These are phyloP conservation scores for Mustela nigripes DNA, from an alignment of 2,113 vertebrate genomes.

Conservation along the genomic window DNA sequence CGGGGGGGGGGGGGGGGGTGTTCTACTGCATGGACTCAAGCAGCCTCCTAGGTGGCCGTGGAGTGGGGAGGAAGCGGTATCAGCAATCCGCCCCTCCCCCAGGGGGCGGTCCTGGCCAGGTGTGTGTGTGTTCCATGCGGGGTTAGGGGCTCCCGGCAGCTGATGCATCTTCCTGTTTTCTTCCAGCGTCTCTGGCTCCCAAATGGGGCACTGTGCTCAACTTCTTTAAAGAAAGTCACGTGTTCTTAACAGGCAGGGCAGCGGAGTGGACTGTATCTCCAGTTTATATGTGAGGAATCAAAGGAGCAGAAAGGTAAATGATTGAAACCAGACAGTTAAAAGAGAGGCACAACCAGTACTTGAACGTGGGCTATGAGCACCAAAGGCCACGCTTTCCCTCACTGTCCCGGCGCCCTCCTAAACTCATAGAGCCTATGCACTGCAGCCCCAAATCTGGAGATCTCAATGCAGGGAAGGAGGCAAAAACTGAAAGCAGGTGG, in stretches of 20 bases:
- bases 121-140: background rate
- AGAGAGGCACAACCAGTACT: background rate
- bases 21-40: fast-evolving
- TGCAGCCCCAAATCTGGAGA: background rate
- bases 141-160: fast-evolving
- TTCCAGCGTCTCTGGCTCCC: background rate
- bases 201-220: background rate
- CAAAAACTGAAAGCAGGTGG: background rate
- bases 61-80: background rate
- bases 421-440: background rate
- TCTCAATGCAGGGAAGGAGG: background rate
- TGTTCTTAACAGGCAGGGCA: background rate
- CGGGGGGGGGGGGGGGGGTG: background rate
- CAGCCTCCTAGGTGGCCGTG: too few relatives aligned
- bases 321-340: background rate
- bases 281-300: background rate
- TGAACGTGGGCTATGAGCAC: background rate
- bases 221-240: background rate
- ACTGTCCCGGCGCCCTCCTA: background rate
- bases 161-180: too few relatives aligned
- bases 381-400: background rate
- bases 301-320: background rate
- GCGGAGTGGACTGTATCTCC: background rate
- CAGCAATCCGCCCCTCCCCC: background rate
- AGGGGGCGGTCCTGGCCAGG: background rate